These are phyloP conservation scores for Ectobius pallidus DNA, from an alignment of 2,888 invertebrate genomes.

Conservation along the genomic window DNA sequence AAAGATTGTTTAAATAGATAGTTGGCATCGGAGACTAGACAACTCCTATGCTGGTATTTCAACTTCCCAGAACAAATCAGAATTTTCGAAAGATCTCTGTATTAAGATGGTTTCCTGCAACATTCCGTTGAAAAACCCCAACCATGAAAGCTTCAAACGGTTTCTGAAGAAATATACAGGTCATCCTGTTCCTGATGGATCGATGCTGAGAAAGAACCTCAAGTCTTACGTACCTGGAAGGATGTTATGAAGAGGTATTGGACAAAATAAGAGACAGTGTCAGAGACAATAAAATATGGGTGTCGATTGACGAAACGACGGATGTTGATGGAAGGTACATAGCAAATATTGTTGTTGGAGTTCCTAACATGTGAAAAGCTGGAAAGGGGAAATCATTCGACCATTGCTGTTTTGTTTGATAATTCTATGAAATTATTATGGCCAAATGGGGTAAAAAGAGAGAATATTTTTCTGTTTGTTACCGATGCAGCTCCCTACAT, in stretches of 20 bases:
- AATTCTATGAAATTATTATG: neutral
- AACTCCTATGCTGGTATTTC: neutral
- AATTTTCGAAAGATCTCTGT: too few relatives aligned
- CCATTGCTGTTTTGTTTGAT: neutral
- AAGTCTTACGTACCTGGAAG: neutral
- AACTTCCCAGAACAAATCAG: neutral
- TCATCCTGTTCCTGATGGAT: too few relatives aligned
- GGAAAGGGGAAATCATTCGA: neutral
- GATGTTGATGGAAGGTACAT: neutral
- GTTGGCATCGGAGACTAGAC: neutral
- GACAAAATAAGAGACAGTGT: neutral
- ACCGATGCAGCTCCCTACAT: constrained; percentile 47
- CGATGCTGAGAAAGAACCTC: neutral
- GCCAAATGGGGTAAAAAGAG: neutral
- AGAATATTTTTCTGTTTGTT: constrained; percentile 43
- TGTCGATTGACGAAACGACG: neutral
- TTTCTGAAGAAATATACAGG: too few relatives aligned
- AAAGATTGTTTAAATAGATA: neutral
- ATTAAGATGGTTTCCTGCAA: too few relatives aligned
- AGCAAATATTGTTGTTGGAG: neutral
- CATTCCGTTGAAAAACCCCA: too few relatives aligned
- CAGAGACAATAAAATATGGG: neutral
- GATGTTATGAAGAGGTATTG: neutral
- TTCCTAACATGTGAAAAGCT: neutral
- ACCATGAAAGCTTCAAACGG: too few relatives aligned